phyloP scores from a whole-genome alignment of 1,140 invertebrate species.

The Neelides sp. region DNA sequence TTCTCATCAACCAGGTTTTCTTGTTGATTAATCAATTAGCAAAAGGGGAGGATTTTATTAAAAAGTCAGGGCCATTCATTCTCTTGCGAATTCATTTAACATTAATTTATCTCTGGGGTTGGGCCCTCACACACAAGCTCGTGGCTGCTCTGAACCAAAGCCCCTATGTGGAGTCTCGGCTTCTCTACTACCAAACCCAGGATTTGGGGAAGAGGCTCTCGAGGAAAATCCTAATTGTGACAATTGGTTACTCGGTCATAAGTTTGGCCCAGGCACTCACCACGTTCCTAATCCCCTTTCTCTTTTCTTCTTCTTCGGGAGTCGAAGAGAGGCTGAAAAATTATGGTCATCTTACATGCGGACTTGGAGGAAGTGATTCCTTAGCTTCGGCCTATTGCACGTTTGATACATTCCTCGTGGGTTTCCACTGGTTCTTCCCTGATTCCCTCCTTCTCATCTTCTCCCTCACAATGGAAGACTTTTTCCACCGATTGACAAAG shows the following conservation, averaged over 20 bases:
- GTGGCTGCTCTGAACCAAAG: conserved; percentile 10
- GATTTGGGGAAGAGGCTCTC: no score
- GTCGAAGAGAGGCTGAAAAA: conserved; percentile 12
- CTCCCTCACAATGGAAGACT: conserved; percentile 14
- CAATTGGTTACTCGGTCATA: conserved; percentile 16
- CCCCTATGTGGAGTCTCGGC: conserved; percentile 23
- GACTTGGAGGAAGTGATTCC: conserved; percentile 9
- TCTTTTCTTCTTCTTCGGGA: background rate
- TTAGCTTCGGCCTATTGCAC: conserved; percentile 17
- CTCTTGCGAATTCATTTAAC: conserved; percentile 26
- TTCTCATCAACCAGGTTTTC: conserved; percentile 22
- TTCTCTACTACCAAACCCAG: no score
- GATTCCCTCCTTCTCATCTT: conserved; percentile 26
- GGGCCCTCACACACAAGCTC: conserved; percentile 13
- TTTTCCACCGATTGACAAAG: conserved; percentile 18
- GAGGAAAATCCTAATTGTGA: conserved; percentile 18
- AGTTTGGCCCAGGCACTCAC: conserved; percentile 15
- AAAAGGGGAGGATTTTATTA: conserved; percentile 25
- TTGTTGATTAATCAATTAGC: conserved; percentile 7
- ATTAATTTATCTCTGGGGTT: conserved; percentile 24
- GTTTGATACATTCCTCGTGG: conserved; percentile 21
- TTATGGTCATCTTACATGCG: conserved; percentile 16
- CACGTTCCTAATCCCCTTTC: conserved; percentile 13
- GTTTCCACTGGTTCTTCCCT: conserved; percentile 26
- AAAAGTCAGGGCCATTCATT: conserved; percentile 17